Evolutionary conservation across 2,797 vertebrate species (phyloP), one percentile per base, ranked within the genome.

Genomic region (Bovichtus diacanthus): DNA sequence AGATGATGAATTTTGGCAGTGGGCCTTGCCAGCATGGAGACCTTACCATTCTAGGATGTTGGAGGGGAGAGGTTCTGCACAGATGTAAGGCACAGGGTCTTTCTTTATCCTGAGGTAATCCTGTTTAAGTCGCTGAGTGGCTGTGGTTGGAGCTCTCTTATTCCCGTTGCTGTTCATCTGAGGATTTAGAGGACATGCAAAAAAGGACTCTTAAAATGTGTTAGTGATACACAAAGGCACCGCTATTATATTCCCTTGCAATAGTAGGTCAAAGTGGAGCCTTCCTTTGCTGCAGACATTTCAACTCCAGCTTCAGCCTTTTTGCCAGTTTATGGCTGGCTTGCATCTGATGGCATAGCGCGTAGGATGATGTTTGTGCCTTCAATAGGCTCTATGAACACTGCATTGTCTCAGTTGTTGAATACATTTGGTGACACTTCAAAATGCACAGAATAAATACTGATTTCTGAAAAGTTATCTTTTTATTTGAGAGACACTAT

Each of bases 31-130:
- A n/a, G 19, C 38, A 67, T 27, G 39, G 21, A 61, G 16, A 44
- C 10, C 93, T 93, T 92, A 98, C 98, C 98, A 99, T 95, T 99
- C 98, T 9, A 99, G 95, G 83, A 99, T 99, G 80, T 99, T 99
- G 49, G 98, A 98, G 25, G 98, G 97, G 21, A 99, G 96, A 58
- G 98, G 98, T 87, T 99, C 98, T 16, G 98, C 98, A 91, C 98
- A 98, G 90, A 99, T 98, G 79, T 99, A 99, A 95, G 98, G 98
- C 95, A 99, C 98, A 1, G 98, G 98, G 91, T 99, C 98, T 95
- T 99, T 99, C 94, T 99, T 99, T 86, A 99, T 99, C 54, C 98
- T 95, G 87, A 99, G 97, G 89, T 99, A 99, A 95, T 99, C 98
- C 93, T 99, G 98, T 72, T 98, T 99, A 78, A 99, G 95, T 78